phyloP scores from a whole-genome alignment of 2,113 vertebrate genomes.

The Nicator chloris region DNA sequence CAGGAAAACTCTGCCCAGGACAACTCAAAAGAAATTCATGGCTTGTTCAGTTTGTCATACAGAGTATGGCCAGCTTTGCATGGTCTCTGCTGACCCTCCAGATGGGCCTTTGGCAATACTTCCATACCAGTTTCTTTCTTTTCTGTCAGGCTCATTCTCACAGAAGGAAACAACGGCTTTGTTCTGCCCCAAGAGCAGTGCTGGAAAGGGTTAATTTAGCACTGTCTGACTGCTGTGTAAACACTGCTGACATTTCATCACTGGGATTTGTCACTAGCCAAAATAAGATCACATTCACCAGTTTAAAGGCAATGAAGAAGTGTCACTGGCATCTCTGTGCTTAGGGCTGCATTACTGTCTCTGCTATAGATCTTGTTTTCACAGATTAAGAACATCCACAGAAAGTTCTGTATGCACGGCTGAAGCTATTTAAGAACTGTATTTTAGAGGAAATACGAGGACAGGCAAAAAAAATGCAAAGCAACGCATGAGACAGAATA shows the following conservation, averaged over 20 bases:
- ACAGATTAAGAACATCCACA: constrained; percentile 1
- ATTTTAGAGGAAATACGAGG: neutral
- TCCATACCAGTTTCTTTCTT: neutral
- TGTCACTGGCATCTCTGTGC: neutral
- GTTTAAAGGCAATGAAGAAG: constrained; percentile 18
- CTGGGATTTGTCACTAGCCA: constrained; percentile 41
- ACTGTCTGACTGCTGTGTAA: constrained; percentile 5
- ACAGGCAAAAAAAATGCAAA: neutral
- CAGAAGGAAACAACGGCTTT: neutral
- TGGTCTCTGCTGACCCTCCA: neutral
- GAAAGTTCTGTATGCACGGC: constrained; percentile 3
- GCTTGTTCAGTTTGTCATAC: neutral
- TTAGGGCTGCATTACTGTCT: constrained; percentile 13
- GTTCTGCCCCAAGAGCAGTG: neutral
- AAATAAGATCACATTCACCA: neutral
- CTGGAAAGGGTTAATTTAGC: neutral
- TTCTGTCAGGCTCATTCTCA: neutral
- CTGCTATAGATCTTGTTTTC: constrained; percentile 10
- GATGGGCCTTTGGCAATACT: neutral
- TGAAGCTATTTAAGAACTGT: constrained; percentile 16
- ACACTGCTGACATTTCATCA: constrained; percentile 29
- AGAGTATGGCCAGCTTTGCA: neutral
- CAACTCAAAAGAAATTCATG: neutral
- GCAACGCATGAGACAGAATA: neutral
- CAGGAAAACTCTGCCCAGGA: neutral